Evolutionary conservation across 2,797 vertebrate genomes (phyloP).

Genomic region (Tangara arthus): DNA sequence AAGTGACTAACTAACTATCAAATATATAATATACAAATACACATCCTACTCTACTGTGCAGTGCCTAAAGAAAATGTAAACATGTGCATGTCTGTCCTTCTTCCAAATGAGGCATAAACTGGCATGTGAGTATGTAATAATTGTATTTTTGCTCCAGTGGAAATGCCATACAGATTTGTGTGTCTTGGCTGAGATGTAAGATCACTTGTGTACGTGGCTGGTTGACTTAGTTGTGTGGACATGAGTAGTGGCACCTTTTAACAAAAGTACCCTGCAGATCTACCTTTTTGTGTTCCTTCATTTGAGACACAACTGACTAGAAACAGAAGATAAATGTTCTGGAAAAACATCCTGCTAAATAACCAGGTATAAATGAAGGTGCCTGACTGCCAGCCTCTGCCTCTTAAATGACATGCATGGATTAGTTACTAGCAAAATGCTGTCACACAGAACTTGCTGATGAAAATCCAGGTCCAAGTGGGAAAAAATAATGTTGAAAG

Average conservation of each 20-base stretch:
- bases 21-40: background rate
- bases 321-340: background rate
- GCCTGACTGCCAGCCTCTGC: background rate
- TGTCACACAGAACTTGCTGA: background rate
- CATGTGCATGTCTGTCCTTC: background rate
- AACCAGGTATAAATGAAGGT: background rate
- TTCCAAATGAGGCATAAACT: background rate
- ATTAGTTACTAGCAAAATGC: background rate
- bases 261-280: background rate
- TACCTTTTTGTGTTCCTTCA: background rate
- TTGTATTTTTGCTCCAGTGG: background rate
- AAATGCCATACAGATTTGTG: background rate
- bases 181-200: background rate
- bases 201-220: background rate
- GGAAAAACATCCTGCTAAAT: background rate
- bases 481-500: slow-evolving; percentile 8
- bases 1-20: background rate
- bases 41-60: background rate
- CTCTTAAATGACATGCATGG: background rate
- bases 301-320: background rate
- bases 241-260: background rate
- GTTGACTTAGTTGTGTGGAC: background rate
- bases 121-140: background rate
- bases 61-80: background rate
- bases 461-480: background rate